These are phyloP conservation scores for Eupithecia inturbata DNA, from an alignment of 2,888 invertebrate species.

Conservation along the genomic window DNA sequence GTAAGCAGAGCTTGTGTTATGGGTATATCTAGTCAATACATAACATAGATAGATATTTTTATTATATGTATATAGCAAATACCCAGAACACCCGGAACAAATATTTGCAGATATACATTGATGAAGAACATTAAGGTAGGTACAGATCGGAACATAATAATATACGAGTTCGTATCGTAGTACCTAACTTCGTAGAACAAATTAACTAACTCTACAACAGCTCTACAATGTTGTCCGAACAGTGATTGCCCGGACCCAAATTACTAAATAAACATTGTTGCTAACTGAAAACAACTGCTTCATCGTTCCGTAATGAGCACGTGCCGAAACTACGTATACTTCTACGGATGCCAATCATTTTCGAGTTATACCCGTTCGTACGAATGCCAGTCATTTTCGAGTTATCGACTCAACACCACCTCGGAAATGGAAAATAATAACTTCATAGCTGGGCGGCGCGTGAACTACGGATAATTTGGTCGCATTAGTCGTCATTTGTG, in stretches of 20 bases:
- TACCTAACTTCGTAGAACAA: background rate
- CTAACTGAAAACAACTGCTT: slow-evolving; percentile 47
- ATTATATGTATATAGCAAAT: too few species aligned
- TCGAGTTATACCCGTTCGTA: slow-evolving; percentile 77
- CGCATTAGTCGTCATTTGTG: slow-evolving; percentile 76
- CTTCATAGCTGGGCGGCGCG: slow-evolving; percentile 75
- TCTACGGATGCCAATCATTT: slow-evolving; percentile 78
- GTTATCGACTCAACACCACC: slow-evolving; percentile 80
- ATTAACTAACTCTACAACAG: background rate
- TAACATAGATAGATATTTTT: too few species aligned
- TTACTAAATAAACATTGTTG: slow-evolving; percentile 41
- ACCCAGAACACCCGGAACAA: too few species aligned
- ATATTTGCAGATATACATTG: background rate
- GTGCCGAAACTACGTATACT: slow-evolving; percentile 55
- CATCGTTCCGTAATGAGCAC: slow-evolving; percentile 74
- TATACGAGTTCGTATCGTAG: background rate
- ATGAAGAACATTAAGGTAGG: background rate
- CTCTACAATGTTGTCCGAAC: slow-evolving; percentile 15
- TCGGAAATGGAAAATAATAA: slow-evolving; percentile 83
- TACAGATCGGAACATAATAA: background rate
- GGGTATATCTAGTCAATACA: too few species aligned
- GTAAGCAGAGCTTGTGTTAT: too few species aligned
- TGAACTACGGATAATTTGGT: slow-evolving; percentile 75
- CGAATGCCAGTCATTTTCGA: slow-evolving; percentile 81
- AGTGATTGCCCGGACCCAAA: slow-evolving; percentile 18